phyloP scores from a whole-genome alignment of 2,888 invertebrate genomes.

The Xanthia icteritia region DNA sequence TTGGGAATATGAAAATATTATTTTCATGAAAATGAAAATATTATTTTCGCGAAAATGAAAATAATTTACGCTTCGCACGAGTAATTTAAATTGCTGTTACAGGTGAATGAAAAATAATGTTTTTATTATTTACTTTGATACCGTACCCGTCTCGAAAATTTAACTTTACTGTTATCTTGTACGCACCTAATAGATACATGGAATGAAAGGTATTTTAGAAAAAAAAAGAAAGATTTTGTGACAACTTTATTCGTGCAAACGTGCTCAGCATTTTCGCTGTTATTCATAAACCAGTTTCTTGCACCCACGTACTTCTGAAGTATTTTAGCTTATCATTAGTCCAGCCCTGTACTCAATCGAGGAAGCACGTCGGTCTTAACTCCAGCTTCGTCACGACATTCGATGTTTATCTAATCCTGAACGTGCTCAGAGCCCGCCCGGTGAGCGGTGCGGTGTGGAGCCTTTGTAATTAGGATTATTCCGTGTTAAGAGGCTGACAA shows the following conservation, averaged over 20 bases:
- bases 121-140: neutral
- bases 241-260: neutral
- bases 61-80: neutral
- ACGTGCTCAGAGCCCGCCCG: constrained; percentile 34
- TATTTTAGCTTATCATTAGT: neutral
- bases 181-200: neutral
- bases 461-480: constrained; percentile 34
- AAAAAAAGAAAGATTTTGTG: neutral
- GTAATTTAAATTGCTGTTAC: constrained; percentile 22
- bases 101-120: neutral
- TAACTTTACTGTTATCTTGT: neutral
- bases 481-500: constrained; percentile 5
- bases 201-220: neutral
- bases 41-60: constrained; percentile 13
- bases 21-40: constrained; percentile 13
- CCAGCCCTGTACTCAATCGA: constrained; percentile 9
- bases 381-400: constrained; percentile 36
- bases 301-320: neutral
- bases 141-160: neutral
- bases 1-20: neutral
- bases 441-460: neutral
- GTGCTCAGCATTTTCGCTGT: neutral
- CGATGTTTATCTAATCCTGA: constrained; percentile 48
- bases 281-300: neutral
- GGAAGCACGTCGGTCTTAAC: constrained; percentile 27